Conservation (phyloP, 2,888 invertebrate genomes). For the Mythimna loreyi region DNA sequence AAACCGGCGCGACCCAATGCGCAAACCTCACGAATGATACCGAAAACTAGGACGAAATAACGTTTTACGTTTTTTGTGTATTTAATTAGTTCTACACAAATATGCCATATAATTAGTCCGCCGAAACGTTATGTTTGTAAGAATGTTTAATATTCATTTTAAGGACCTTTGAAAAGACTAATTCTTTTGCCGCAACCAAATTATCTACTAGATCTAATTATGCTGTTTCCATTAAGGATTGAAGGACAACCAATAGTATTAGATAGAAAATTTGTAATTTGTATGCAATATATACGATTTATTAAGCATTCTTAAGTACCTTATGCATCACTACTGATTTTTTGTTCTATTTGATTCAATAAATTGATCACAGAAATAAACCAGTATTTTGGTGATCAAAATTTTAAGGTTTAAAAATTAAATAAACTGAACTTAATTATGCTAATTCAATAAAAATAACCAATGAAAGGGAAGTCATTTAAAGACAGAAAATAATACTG, state of each 20-base stretch:
- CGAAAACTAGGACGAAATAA: conserved; percentile 78
- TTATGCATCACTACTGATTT: background rate
- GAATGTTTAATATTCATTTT: conserved; percentile 4
- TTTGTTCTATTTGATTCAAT: too few species aligned
- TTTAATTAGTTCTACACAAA: conserved; percentile 26
- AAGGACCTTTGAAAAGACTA: background rate
- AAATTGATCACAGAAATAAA: too few species aligned
- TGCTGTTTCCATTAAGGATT: conserved; percentile 6
- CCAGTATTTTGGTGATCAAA: too few species aligned
- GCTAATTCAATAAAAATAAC: background rate
- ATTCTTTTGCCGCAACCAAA: conserved; percentile 18
- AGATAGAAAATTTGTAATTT: background rate
- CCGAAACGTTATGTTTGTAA: background rate
- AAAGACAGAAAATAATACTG: background rate
- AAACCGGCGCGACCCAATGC: conserved; percentile 87
- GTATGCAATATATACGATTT: background rate
- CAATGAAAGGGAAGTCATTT: background rate
- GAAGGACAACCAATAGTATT: background rate
- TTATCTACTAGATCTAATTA: background rate
- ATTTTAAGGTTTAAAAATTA: background rate
- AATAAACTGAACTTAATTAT: background rate
- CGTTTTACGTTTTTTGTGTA: conserved; percentile 57
- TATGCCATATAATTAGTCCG: background rate
- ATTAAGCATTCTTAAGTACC: conserved; percentile 12
- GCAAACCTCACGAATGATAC: conserved; percentile 84